These are phyloP conservation scores for Trichogramma pretiosum DNA, from an alignment of 1,140 invertebrate genomes.

Conservation along the genomic window DNA sequence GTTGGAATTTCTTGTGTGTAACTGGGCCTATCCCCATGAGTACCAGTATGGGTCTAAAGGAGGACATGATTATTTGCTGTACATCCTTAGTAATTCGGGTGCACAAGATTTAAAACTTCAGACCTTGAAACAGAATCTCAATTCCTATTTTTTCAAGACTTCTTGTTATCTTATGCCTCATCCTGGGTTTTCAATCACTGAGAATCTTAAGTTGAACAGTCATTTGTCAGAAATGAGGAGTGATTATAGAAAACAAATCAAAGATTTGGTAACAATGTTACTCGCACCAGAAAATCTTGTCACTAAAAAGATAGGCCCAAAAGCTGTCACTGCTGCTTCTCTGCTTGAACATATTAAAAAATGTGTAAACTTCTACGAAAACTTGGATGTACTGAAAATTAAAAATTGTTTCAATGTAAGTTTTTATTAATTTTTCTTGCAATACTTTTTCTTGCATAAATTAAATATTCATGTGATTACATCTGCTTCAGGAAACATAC, in stretches of 20 bases:
- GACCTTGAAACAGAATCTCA: constrained; percentile 85
- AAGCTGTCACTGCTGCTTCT: constrained; percentile 84
- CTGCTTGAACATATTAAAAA: constrained; percentile 95
- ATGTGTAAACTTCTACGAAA: constrained; percentile 94
- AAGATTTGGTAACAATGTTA: constrained; percentile 77
- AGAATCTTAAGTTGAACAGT: constrained; percentile 94
- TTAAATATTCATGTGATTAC: constrained; percentile 36
- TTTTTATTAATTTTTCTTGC: too few species aligned
- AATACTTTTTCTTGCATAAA: constrained; percentile 5
- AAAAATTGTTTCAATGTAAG: constrained; percentile 94
- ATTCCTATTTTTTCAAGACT: constrained; percentile 89
- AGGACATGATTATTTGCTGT: constrained; percentile 76
- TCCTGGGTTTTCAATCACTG: constrained; percentile 92
- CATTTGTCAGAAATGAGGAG: constrained; percentile 84
- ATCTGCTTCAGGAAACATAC: constrained; percentile 97
- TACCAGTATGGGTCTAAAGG: constrained; percentile 84
- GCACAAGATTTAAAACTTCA: constrained; percentile 92
- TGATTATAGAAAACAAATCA: constrained; percentile 84
- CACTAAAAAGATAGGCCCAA: constrained; percentile 92
- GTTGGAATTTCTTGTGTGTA: constrained; percentile 88
- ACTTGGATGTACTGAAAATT: constrained; percentile 94
- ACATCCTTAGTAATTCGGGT: constrained; percentile 78
- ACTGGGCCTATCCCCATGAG: constrained; percentile 99
- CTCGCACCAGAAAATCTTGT: constrained; percentile 85
- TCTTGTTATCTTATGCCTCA: constrained; percentile 97